Evolutionary conservation across 2,113 vertebrate species (phyloP).

Genomic region (Abramis brama): DNA sequence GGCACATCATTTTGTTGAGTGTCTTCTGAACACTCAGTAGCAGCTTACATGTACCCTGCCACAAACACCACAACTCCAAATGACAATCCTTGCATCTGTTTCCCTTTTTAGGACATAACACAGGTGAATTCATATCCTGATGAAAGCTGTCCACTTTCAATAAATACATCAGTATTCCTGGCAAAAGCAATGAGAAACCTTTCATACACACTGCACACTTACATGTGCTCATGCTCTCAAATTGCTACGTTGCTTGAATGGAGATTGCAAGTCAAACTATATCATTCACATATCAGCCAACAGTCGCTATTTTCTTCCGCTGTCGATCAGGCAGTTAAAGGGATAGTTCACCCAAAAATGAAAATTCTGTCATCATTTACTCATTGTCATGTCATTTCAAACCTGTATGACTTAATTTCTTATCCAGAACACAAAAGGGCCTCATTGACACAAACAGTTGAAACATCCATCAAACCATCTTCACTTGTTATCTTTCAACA

Average conservation of each 20-base stretch:
- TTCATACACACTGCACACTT: not conserved
- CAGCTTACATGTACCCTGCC: not conserved
- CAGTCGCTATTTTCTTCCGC: not conserved
- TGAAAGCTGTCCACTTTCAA: constrained; percentile 21
- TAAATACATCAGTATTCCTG: constrained; percentile 26
- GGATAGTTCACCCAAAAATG: not conserved
- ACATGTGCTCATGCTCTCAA: constrained; percentile 8
- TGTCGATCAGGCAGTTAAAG: not conserved
- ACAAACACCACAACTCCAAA: constrained; percentile 6
- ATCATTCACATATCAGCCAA: not conserved
- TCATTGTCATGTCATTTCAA: not conserved
- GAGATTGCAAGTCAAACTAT: constrained; percentile 12
- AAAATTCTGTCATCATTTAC: not conserved
- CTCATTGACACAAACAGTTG: not conserved
- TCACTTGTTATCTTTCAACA: not conserved
- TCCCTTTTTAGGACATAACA: constrained; percentile 22
- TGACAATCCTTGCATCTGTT: constrained; percentile 31
- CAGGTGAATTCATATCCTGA: constrained; percentile 2
- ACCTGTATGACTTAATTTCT: not conserved
- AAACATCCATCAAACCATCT: not conserved
- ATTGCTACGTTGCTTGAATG: not conserved
- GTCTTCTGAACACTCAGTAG: constrained; percentile 2
- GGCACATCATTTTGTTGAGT: constrained; percentile 37
- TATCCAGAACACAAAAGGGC: no score
- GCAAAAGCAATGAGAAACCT: not conserved